Base-by-base conservation (phyloP, 37 sponge, comb jelly and placozoan genomes). In the Beroe forskalii region DNA sequence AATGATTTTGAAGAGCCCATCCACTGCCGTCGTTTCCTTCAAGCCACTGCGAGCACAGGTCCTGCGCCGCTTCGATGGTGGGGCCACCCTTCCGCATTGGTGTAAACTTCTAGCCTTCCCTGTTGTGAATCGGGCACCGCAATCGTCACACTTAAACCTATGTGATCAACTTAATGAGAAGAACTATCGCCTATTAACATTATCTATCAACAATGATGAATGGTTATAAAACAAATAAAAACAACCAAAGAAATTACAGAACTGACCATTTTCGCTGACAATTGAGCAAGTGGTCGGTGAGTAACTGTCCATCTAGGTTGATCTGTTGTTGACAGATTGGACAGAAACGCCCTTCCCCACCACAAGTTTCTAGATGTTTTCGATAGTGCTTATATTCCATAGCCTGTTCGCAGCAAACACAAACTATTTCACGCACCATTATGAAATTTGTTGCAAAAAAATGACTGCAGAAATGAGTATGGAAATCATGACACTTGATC, bases 261-360 rank as follows among this genome's bases (percentile, higher is more conserved):
- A 69, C 38, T 69, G 28, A 69, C 72, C 72, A 69, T 69, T 36
- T 69, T 35, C 38, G 35, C 19, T 69, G 72, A 69, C 72, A 69
- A 32, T 69, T 69, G 17, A 69, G 38, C 35, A 69, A 37, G 32
- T 69, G 72, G 8, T 36, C 38, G 3, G 35, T 31, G 14, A 69
- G 39, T 36, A 32, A 12, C 27, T 33, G 17, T 19, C 72, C 72
- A 6, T 69, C 38, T 20, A 69, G 38, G 38, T 69, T 35, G 4
- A 69, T 35, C 4, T 69, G 33, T 32, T 35, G 17, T 32, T 32
- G 32, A 33, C 72, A 69, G 1, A 32, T 69, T 32, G 72, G 72
- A 69, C 72, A 69, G 32, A 69, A 69, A 1, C 72, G 35, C 4
- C 72, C 72, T 2, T 27, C 1, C 4, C 72, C 72, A 36, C 0